Conservation (phyloP, 2,797 vertebrate species). For the Myotis myotis region DNA sequence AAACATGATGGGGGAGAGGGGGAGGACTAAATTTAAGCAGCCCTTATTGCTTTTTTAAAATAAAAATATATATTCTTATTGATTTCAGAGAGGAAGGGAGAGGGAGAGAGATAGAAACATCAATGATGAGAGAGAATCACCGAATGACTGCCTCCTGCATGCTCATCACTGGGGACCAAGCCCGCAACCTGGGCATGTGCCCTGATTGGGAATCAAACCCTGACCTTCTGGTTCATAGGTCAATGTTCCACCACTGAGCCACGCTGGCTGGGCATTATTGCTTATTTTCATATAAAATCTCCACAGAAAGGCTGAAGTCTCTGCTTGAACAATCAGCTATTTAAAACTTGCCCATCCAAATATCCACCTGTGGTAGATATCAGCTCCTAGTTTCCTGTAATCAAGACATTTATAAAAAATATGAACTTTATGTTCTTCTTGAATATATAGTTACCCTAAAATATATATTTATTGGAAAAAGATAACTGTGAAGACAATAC, state of each 20-base stretch:
- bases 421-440: background rate
- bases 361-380: background rate
- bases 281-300: background rate
- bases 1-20: rapidly evolving
- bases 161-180: too few species aligned
- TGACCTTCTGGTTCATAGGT: too few species aligned
- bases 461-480: background rate
- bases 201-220: too few species aligned
- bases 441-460: background rate
- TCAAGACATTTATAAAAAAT: background rate
- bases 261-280: background rate
- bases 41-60: background rate
- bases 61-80: too few species aligned
- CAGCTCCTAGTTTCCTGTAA: background rate
- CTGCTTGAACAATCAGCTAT: background rate
- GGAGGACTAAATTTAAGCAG: background rate
- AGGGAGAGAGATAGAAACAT: too few species aligned
- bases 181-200: too few species aligned
- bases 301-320: background rate
- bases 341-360: background rate
- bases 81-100: too few species aligned
- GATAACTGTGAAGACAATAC: background rate
- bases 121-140: too few species aligned
- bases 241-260: too few species aligned
- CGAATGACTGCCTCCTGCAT: too few species aligned